Percentiles rank a stretch among this genome's conserved stretches.
Evolutionary conservation across 2,888 invertebrate genomes (phyloP).

Genomic region (Dryobotodes eremita): DNA sequence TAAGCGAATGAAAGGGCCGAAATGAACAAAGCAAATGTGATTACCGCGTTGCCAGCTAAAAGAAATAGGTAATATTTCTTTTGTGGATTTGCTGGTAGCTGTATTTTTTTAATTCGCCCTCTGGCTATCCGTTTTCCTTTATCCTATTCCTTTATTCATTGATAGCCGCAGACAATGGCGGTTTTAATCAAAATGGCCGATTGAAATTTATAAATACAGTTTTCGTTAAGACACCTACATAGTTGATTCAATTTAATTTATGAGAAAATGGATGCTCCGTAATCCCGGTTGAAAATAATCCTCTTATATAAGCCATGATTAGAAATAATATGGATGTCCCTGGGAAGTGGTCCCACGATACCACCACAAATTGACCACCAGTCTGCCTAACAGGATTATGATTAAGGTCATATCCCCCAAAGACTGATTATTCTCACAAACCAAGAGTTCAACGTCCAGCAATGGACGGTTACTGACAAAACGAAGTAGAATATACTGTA

Average conservation of each 20-base stretch:
- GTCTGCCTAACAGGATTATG: constrained; percentile 45
- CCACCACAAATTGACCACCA: constrained; percentile 7
- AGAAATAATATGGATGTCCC: neutral
- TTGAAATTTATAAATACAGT: constrained; percentile 63
- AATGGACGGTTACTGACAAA: constrained; percentile 3
- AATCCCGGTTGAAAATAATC: constrained; percentile 33
- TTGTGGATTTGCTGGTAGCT: constrained; percentile 75
- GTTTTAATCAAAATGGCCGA: constrained; percentile 67
- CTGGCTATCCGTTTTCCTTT: constrained; percentile 70
- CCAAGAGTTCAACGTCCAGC: constrained; percentile 25
- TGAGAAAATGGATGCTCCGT: neutral
- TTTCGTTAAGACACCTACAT: constrained; percentile 31
- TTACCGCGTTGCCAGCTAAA: constrained; percentile 87
- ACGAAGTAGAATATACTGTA: constrained; percentile 14
- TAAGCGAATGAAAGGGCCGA: constrained; percentile 89
- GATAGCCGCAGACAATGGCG: constrained; percentile 69
- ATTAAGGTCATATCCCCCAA: constrained; percentile 17
- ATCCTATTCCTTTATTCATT: constrained; percentile 71
- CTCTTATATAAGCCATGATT: constrained; percentile 1
- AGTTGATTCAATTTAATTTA: constrained; percentile 34
- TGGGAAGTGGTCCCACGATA: neutral
- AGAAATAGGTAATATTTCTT: constrained; percentile 90
- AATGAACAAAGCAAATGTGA: constrained; percentile 90
- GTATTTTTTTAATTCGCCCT: constrained; percentile 72
- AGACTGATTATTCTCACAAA: neutral